A percentile compares a stretch with the other conserved stretches of the same genome.
These are phyloP conservation scores for Salminus brasiliensis DNA, from an alignment of 2,113 vertebrate species.

Conservation along the genomic window DNA sequence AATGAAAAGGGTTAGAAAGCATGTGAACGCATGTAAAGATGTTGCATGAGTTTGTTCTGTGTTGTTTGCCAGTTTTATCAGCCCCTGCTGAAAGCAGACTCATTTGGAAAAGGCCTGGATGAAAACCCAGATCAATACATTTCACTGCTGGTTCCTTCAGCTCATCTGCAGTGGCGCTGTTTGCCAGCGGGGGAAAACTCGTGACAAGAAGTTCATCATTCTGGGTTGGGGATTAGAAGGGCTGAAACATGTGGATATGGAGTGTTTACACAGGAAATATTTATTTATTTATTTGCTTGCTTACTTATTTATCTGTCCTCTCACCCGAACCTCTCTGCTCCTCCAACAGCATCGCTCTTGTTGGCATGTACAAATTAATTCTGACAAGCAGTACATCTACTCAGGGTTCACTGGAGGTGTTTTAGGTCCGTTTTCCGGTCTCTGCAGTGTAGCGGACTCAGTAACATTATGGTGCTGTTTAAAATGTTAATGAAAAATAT, in stretches of 20 bases:
- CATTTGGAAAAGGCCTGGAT: background rate
- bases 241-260: background rate
- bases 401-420: too few species aligned
- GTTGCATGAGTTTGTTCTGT: background rate
- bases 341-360: background rate
- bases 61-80: background rate
- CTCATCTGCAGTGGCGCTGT: background rate
- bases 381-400: too few species aligned
- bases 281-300: background rate
- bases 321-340: background rate
- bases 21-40: background rate
- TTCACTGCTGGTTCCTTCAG: background rate
- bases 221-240: background rate
- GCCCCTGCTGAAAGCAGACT: background rate
- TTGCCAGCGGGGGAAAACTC: background rate
- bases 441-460: too few species aligned
- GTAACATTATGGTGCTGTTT: too few species aligned
- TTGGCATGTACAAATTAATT: background rate
- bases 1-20: background rate
- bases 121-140: background rate
- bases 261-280: background rate
- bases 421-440: too few species aligned
- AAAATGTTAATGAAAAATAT: too few species aligned
- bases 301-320: background rate
- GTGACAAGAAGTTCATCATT: background rate